phyloP scores from a whole-genome alignment of 2,113 vertebrate species.

The Excalfactoria chinensis region DNA sequence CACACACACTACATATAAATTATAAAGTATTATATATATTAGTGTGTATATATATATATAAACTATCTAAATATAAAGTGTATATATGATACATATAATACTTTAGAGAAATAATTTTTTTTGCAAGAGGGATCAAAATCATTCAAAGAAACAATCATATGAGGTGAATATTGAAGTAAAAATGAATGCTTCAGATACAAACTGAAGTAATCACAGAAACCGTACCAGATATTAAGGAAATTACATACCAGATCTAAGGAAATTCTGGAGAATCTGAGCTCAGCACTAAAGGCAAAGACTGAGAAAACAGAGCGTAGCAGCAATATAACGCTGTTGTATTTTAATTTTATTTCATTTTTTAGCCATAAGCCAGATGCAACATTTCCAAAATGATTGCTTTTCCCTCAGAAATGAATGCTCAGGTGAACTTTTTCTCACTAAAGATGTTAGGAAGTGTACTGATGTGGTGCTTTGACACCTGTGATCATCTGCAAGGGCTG shows the following conservation, averaged over 20 bases:
- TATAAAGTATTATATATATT: no score
- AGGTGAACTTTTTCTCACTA: background rate
- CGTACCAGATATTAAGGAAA: background rate
- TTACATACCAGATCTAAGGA: background rate
- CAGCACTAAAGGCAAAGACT: background rate
- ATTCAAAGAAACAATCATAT: fast-evolving
- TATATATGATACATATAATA: no score
- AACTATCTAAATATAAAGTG: no score
- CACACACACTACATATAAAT: no score
- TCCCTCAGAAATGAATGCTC: background rate
- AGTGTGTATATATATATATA: no score
- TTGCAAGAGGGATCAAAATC: background rate
- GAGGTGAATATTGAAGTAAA: background rate
- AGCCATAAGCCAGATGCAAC: background rate
- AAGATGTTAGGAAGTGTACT: background rate
- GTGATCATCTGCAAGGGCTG: background rate
- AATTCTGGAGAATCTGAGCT: background rate
- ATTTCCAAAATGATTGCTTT: background rate
- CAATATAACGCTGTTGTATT: background rate
- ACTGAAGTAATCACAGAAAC: background rate
- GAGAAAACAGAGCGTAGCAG: background rate
- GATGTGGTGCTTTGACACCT: background rate
- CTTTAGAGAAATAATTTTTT: background rate
- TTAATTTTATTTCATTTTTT: background rate
- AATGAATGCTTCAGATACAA: background rate